These are phyloP conservation scores for Trematocara caparti DNA, from an alignment of 2,797 vertebrate genomes.

Conservation along the genomic window DNA sequence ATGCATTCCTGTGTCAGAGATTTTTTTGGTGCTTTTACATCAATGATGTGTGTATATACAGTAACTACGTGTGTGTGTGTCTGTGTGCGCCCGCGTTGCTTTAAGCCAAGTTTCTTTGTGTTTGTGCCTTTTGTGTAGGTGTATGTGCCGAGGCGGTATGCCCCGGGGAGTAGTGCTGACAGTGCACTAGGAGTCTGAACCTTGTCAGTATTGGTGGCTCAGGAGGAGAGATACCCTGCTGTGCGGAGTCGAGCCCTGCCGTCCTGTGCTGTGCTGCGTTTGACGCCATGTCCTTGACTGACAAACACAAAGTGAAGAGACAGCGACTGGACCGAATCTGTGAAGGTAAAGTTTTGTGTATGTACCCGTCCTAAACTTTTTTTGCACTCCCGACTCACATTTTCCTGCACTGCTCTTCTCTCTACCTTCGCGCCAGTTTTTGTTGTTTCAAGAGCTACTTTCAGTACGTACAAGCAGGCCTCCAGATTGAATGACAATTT, in stretches of 20 bases:
- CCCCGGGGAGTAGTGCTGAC: conserved; percentile 70
- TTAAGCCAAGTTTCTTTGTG: conserved; percentile 24
- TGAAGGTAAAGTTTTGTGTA: conserved; percentile 70
- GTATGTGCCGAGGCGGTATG: conserved; percentile 74
- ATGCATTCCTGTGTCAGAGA: conserved; percentile 42
- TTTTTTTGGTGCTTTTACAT: conserved; percentile 31
- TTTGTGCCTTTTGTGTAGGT: conserved; percentile 56
- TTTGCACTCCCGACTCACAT: neutral
- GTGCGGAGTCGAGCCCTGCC: conserved; percentile 14
- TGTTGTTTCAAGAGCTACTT: neutral
- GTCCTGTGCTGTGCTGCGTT: conserved; percentile 39
- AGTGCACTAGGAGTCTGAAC: conserved; percentile 71
- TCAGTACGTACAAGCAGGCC: neutral
- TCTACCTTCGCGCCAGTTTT: neutral
- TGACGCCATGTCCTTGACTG: conserved; percentile 79
- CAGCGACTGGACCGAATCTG: conserved; percentile 82
- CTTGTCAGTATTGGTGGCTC: conserved; percentile 52
- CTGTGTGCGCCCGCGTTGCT: neutral
- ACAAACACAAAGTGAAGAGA: conserved; percentile 85
- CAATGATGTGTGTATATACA: conserved; percentile 20
- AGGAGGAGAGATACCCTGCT: conserved; percentile 49
- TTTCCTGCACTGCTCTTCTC: neutral
- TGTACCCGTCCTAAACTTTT: neutral
- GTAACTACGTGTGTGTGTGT: neutral
- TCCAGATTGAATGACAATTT: neutral